These are phyloP conservation scores for Cybosia mesomella DNA, from an alignment of 2,888 invertebrate genomes.

Conservation along the genomic window DNA sequence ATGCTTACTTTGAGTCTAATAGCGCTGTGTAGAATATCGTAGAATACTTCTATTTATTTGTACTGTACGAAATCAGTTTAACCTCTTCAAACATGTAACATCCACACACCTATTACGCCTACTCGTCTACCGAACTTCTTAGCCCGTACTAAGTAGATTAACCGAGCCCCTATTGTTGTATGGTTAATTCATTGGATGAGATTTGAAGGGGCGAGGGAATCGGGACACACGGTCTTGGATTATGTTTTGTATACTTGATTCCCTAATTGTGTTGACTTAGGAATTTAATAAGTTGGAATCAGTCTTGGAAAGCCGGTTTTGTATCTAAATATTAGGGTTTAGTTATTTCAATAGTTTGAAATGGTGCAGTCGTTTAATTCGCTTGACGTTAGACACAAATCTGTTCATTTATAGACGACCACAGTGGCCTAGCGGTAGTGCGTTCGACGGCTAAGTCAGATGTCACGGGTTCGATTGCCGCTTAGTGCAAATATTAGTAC, in stretches of 20 bases:
- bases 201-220: not conserved
- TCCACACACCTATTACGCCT: conserved; percentile 2
- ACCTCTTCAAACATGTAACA: conserved; percentile 6
- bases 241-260: conserved; percentile 10
- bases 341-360: too few species aligned
- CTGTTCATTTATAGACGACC: too few species aligned
- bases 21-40: too few species aligned
- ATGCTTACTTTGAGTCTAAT: too few species aligned
- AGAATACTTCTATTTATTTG: too few species aligned
- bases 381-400: too few species aligned
- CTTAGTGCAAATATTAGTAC: too few species aligned
- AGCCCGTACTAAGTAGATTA: conserved; percentile 15
- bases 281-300: not conserved
- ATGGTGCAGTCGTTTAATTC: too few species aligned
- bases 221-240: not conserved
- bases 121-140: conserved; percentile 12
- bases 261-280: not conserved
- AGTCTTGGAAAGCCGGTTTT: not conserved
- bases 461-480: too few species aligned
- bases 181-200: conserved; percentile 14
- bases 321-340: too few species aligned
- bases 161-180: conserved; percentile 10
- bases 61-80: not conserved
- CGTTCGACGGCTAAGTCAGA: too few species aligned
- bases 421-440: too few species aligned